Conservation (phyloP, 2,888 invertebrate species). For the Caenorhabditis panamensis region DNA sequence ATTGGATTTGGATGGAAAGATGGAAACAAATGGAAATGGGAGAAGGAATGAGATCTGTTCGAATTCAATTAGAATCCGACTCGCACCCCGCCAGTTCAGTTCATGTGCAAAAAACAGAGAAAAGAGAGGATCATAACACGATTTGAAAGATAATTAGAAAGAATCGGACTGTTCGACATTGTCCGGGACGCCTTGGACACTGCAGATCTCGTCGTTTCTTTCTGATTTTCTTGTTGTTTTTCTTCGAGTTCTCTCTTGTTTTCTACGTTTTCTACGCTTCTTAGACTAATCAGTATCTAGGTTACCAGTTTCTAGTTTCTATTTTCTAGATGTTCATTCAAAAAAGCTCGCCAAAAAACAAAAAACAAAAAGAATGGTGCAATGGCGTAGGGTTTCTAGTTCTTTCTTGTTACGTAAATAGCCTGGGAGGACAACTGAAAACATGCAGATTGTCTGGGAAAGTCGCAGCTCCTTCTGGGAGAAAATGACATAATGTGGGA, state of each 20-base stretch:
- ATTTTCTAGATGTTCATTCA: too few species aligned
- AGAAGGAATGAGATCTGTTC: background rate
- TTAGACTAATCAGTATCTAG: background rate
- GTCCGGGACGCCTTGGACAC: too few species aligned
- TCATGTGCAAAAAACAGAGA: background rate
- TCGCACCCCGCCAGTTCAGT: background rate
- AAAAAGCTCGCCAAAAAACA: too few species aligned
- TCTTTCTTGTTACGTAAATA: background rate
- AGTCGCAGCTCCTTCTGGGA: background rate
- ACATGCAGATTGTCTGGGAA: background rate
- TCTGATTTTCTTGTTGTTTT: background rate
- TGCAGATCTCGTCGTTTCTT: background rate
- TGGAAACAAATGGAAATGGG: background rate
- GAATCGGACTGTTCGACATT: background rate
- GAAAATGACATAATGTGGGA: too few species aligned
- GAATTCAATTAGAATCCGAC: slow-evolving; percentile 9
- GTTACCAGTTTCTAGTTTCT: background rate
- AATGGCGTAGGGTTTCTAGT: background rate
- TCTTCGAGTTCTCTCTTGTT: background rate
- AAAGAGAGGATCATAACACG: slow-evolving; percentile 1
- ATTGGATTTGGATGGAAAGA: background rate
- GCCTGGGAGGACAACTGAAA: background rate
- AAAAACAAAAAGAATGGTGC: background rate
- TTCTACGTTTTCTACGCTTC: background rate
- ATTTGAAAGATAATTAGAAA: slow-evolving; percentile 1